Conservation (phyloP, 2,113 vertebrate species). For the Protomyctophum bolini region DNA sequence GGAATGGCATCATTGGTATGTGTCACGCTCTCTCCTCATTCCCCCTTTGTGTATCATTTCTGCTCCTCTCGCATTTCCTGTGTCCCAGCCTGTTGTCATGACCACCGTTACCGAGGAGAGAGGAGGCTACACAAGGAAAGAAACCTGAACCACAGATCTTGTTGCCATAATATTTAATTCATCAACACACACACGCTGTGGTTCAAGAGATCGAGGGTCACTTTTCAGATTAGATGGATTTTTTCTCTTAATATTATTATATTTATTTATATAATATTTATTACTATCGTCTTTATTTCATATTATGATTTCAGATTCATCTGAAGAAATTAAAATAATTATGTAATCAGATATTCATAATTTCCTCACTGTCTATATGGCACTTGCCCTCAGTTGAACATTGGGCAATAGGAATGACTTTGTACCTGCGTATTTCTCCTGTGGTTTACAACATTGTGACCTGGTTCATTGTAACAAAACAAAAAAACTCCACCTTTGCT, state of each 20-base stretch:
- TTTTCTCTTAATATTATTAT: too few relatives aligned
- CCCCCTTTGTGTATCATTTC: slow-evolving; percentile 45
- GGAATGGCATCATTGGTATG: slow-evolving; percentile 32
- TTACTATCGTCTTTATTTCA: neutral
- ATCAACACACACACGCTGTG: slow-evolving; percentile 53
- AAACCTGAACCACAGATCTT: slow-evolving; percentile 74
- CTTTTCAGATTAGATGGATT: neutral
- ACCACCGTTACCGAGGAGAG: slow-evolving; percentile 75
- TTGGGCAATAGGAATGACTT: neutral
- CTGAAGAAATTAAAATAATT: neutral
- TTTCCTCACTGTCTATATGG: neutral
- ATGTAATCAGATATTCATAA: neutral
- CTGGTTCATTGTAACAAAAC: neutral
- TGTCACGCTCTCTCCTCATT: slow-evolving; percentile 23
- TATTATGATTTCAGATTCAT: neutral
- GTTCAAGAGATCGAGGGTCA: slow-evolving; percentile 22
- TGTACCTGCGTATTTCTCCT: slow-evolving; percentile 16
- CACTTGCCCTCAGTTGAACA: neutral
- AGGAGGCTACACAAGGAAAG: slow-evolving; percentile 64
- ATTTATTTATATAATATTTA: too few relatives aligned
- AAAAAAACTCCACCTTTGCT: neutral
- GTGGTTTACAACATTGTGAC: slow-evolving; percentile 30
- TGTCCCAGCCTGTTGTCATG: slow-evolving; percentile 73
- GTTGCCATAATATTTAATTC: slow-evolving; percentile 80
- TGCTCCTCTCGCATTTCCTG: slow-evolving; percentile 60